Evolutionary conservation across 2,888 invertebrate genomes (phyloP).

Genomic region (Phaonia tiefii): DNA sequence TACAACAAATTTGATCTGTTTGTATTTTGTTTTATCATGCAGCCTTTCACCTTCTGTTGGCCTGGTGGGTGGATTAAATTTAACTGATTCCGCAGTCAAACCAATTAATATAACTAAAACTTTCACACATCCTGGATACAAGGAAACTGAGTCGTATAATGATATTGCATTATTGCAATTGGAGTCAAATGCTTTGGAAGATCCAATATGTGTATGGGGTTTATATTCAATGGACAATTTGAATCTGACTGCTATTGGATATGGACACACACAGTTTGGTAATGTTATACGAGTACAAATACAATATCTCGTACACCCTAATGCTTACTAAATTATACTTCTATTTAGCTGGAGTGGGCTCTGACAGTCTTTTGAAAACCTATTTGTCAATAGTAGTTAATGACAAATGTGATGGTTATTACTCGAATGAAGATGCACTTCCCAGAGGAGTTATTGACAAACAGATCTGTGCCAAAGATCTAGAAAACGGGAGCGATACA

Average conservation of each 20-base stretch:
- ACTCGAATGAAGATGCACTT: not conserved
- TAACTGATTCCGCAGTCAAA: conserved; percentile 33
- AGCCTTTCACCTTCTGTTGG: conserved; percentile 57
- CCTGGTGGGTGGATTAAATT: conserved; percentile 62
- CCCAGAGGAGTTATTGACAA: conserved; percentile 70
- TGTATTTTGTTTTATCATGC: not conserved
- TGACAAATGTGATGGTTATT: conserved; percentile 49
- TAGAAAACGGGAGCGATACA: conserved; percentile 70
- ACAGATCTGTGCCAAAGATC: conserved; percentile 76
- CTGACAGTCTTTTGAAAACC: conserved; percentile 64
- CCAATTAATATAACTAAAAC: conserved; percentile 47
- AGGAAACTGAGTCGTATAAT: conserved; percentile 52
- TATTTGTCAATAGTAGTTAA: conserved; percentile 55
- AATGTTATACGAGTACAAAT: too few species aligned
- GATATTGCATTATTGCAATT: conserved; percentile 65
- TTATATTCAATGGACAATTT: conserved; percentile 71
- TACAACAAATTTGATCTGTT: not conserved
- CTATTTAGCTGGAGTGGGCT: conserved; percentile 57
- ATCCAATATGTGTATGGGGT: conserved; percentile 76
- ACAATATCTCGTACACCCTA: too few species aligned
- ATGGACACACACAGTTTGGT: conserved; percentile 82
- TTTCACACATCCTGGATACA: conserved; percentile 59
- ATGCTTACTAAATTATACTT: not conserved
- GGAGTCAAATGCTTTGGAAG: not conserved
- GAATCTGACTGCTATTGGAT: conserved; percentile 83